Base-by-base conservation (phyloP, 2,113 vertebrate species). In the Neodontobutis hainanensis region DNA sequence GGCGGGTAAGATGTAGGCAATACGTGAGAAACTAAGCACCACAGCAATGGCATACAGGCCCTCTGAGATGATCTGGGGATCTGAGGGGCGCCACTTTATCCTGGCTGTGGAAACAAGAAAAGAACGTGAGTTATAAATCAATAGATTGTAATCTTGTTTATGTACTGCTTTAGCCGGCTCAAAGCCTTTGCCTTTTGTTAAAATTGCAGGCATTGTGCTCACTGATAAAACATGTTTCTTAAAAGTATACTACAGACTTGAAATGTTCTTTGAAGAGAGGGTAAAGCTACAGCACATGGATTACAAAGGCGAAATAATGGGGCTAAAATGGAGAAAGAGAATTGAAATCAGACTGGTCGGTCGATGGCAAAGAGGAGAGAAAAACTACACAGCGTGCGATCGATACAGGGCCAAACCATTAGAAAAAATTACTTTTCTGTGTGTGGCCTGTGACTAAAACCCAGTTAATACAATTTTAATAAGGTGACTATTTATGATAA, bases 11-110 rank as follows among this genome's bases (percentile, higher is more conserved):
- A 99, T 98, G 91, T 99, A 99, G 56, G 96, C 97, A 36, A 99
- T 99, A 50, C 97, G 94, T 10, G 97, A 99, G 92, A 99, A 99
- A 80, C 97, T 99, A 87, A 99, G 93, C 75, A 99, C 97, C 38
- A 99, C 96, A 0, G 97, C 97, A 56, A 98, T 96, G 12, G 96
- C 95, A 19, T 99, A 99, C 55, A 99, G 93, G 65, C 97, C 97
- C 90, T 99, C 97, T 0, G 97, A 99, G 90, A 99, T 99, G 88
- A 99, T 97, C 91, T 99, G 97, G 51, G 97, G 97, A 77, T 99
- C 96, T 19, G 96, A 98, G 57, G 97, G 96, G 67, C 95, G 94
- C 97, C 97, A 99, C 86, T 96, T 97, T 93, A 93, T 98, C 92
- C 97, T 97, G 90, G 96, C 96, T 98, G 87, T 75, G 92, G 52